Percentiles rank a stretch among this genome's conserved stretches.
These are phyloP conservation scores for Bubo bubo DNA, from an alignment of 2,113 vertebrate genomes.

Conservation along the genomic window DNA sequence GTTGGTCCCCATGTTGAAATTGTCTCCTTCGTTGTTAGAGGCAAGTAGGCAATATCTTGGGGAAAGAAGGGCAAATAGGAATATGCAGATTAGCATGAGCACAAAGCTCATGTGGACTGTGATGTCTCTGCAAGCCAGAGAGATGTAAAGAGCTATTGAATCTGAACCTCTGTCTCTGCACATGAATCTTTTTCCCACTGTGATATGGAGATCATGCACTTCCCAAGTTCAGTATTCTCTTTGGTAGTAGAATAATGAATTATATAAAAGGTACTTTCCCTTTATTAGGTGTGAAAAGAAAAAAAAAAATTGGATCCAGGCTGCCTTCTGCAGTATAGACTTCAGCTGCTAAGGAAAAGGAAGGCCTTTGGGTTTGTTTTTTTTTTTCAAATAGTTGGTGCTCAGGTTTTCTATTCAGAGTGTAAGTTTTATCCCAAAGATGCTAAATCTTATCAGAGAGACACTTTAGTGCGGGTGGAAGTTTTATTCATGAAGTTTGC, in stretches of 20 bases:
- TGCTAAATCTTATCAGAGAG: background rate
- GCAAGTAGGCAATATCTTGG: background rate
- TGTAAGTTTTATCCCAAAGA: background rate
- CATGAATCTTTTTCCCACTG: background rate
- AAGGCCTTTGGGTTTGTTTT: background rate
- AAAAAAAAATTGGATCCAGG: background rate
- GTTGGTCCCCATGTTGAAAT: background rate
- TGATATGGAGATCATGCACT: background rate
- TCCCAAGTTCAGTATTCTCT: background rate
- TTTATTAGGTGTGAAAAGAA: background rate
- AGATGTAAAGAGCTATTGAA: background rate
- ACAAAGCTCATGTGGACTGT: background rate
- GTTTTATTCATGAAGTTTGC: background rate
- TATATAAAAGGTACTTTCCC: background rate
- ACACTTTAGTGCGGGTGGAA: background rate
- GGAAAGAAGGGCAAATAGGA: background rate
- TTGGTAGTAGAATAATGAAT: background rate
- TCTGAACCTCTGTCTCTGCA: background rate
- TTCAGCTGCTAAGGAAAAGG: background rate
- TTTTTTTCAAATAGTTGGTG: background rate
- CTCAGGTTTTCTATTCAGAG: background rate
- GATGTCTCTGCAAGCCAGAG: background rate
- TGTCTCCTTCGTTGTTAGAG: background rate
- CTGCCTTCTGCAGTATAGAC: background rate
- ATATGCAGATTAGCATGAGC: background rate